Evolutionary conservation across 2,888 invertebrate genomes (phyloP).

Genomic region (Lampropteryx suffumata): DNA sequence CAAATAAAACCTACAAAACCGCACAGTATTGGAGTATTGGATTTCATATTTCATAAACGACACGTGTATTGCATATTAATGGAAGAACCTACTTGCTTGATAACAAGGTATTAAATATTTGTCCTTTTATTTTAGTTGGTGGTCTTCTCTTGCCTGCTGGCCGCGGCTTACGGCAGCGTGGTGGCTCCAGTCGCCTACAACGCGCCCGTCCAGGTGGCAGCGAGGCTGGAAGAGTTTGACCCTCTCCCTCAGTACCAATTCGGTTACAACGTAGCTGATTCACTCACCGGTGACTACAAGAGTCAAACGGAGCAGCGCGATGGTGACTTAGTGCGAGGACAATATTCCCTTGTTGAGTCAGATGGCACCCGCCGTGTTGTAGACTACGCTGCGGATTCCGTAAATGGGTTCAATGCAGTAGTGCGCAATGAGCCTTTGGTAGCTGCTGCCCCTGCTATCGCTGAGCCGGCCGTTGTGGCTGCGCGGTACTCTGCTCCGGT

Average conservation of each 20-base stretch:
- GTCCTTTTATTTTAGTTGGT: constrained; percentile 60
- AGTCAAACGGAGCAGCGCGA: constrained; percentile 76
- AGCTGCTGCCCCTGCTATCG: constrained; percentile 41
- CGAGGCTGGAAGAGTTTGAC: constrained; percentile 74
- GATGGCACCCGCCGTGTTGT: constrained; percentile 71
- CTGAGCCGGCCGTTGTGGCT: constrained; percentile 47
- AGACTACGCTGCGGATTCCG: constrained; percentile 67
- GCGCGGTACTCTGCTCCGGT: constrained; percentile 56
- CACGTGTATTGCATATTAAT: constrained; percentile 17
- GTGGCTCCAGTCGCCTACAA: constrained; percentile 29
- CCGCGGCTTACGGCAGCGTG: constrained; percentile 60
- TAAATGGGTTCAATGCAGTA: constrained; percentile 72
- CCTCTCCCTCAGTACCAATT: constrained; percentile 82
- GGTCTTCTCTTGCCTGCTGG: constrained; percentile 68
- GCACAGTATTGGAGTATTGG: constrained; percentile 6
- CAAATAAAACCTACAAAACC: constrained; percentile 13
- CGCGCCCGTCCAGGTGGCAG: constrained; percentile 43
- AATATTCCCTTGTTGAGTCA: constrained; percentile 69
- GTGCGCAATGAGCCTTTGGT: constrained; percentile 66
- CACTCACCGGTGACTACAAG: constrained; percentile 74
- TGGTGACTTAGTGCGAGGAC: constrained; percentile 79
- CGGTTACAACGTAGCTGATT: constrained; percentile 71
- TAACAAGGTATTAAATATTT: not conserved
- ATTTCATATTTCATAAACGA: constrained; percentile 5
- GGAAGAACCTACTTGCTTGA: not conserved